Base-by-base conservation (phyloP, 2,888 invertebrate genomes). In the Heteromyza rotundicornis region DNA sequence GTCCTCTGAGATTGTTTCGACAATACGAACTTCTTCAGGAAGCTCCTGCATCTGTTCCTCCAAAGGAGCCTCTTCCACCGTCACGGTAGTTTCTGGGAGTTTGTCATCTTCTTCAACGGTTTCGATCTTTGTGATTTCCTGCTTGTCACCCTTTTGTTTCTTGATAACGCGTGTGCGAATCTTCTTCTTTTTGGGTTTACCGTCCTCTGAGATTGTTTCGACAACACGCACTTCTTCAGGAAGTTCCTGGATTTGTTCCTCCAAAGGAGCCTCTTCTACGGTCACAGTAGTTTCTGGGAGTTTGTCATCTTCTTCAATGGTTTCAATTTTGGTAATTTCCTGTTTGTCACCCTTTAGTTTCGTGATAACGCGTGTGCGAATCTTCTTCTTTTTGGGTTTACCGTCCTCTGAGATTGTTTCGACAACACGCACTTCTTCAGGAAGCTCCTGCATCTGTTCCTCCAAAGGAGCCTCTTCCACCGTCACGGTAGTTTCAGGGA, bases 61-160 rank as follows among this genome's bases (percentile, higher is more conserved):
- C n/a, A 49, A 7, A 20, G 59, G 53, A 19, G 22, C 57, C 27
- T 64, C 65, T 71, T 64, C 50, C 63, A 61, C 52, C n/a, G 60
- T 60, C 2, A 66, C 62, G 1, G 76, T 78, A 1, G 76, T 81
- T 67, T 78, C 74, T 54, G 69, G 68, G 36, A 59, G 60, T 56
- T 71, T 64, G 19, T 65, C 71, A 16, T 71, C 70, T 60, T 73
- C 69, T 59, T 67, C 60, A 20, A 82, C 73, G 7, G 82, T 82
- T 23, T 80, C 69, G 53, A 83, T 80, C 73, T 81, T 78, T 0
- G 81, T 83, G 14, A 80, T 70, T 68, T 84, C 80, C 44, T 80
- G 69, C 72, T 79, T 80, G 50, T 68, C 64, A 57, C 79, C 84
- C 67, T 68, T 80, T 5, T 71, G 53, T 52, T 62, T 63, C 52